Percentiles rank a stretch among this genome's conserved stretches.
Evolutionary conservation across 2,113 vertebrate genomes (phyloP).

Genomic region (Nesogale talazaci): DNA sequence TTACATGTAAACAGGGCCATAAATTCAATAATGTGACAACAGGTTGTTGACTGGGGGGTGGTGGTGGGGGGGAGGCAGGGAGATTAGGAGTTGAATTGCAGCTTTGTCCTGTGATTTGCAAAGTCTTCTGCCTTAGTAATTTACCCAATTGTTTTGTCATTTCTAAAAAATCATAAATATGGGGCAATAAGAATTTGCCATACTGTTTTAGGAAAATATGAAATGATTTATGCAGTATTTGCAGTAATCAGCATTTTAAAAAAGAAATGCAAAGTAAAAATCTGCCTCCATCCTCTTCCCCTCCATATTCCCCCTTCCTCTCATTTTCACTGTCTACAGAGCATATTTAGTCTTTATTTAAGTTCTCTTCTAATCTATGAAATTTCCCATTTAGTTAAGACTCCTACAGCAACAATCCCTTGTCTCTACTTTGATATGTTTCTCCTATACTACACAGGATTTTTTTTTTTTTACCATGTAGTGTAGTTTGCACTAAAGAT

Average conservation of each 20-base stretch:
- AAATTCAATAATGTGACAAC: neutral
- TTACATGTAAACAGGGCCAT: neutral
- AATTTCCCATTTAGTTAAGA: neutral
- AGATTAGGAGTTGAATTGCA: neutral
- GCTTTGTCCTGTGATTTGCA: neutral
- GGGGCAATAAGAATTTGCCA: neutral
- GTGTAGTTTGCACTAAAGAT: too few species aligned
- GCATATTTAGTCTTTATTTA: neutral
- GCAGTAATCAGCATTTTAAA: neutral
- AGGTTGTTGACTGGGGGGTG: neutral
- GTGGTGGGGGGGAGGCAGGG: too few species aligned
- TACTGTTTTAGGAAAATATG: neutral
- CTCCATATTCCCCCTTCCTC: neutral
- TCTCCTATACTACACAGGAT: neutral
- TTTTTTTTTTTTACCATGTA: too few species aligned
- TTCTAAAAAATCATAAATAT: neutral
- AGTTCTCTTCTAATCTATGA: neutral
- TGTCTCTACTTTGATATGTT: neutral
- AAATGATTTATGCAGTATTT: neutral
- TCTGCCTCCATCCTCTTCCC: neutral
- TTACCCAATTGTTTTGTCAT: neutral
- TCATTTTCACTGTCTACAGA: neutral
- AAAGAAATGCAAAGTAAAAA: too few species aligned
- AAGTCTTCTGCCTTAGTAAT: neutral
- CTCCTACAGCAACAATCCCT: neutral